Base-by-base conservation (phyloP, 2,888 invertebrate species). In the Dione juno region DNA sequence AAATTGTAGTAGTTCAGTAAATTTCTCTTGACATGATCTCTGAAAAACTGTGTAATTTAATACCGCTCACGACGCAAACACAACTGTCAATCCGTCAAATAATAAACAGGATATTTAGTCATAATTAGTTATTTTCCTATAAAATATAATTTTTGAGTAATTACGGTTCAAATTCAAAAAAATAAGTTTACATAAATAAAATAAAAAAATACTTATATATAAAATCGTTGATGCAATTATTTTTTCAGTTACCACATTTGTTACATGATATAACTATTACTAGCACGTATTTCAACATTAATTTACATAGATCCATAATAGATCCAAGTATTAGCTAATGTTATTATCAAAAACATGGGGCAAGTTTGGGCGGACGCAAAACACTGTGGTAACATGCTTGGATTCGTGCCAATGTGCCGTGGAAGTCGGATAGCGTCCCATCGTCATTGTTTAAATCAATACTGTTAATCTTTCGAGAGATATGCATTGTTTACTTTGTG, bases 361-460 rank as follows among this genome's bases (percentile, higher is more conserved):
- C 73, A 69, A 73, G 74, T 75, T 75, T 67, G 70, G 76, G 74
- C 77, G 75, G 74, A 69, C 67, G 68, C 66, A 70, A 72, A 68
- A 73, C 71, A 75, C 75, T 87, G 82, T 84, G 80, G 86, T 81
- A 85, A 82, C 86, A 84, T 82, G 88, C 74, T 84, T 91, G 91
- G 92, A 84, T 71, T 76, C 67, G 50, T 65, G 91, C 91, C 92
- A 91, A 89, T 80, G 77, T 78, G 81, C 82, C 88, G 82, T 85
- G 81, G 78, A 83, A 84, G 84, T 82, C 79, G 79, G 82, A 81
- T 79, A 80, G 66, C 70, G 68, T 70, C 64, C 72, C 80, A 82
- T 77, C 82, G 78, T 81, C 82, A 85, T 87, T 88, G 85, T 88
- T 88, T 84, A 80, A 81, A 79, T 78, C 66, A 50, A 63, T 68